Evolutionary conservation across 2,797 vertebrate genomes (phyloP).

Genomic region (Ciconia nigra): DNA sequence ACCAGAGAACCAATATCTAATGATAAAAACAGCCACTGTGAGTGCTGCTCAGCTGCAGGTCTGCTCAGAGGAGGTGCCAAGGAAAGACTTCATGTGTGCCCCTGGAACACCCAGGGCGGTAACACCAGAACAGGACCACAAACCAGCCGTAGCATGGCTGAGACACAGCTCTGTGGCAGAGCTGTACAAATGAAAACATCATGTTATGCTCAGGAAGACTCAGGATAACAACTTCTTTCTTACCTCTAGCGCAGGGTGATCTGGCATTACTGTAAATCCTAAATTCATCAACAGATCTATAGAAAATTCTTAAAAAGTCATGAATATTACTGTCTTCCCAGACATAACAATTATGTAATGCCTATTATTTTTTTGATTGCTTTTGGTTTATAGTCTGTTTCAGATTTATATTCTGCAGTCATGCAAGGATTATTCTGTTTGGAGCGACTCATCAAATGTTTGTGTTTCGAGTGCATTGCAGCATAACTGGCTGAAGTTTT

Average conservation of each 20-base stretch:
- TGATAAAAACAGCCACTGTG: neutral
- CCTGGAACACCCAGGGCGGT: neutral
- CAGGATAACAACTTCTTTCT: neutral
- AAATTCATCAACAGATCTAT: neutral
- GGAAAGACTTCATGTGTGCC: neutral
- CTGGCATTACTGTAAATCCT: neutral
- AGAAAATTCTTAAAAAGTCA: neutral
- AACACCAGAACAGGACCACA: neutral
- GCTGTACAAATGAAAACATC: neutral
- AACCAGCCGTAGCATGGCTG: neutral
- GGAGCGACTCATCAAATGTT: neutral
- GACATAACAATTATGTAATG: neutral
- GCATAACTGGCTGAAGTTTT: neutral
- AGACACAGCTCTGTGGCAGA: neutral
- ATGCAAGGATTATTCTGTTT: neutral
- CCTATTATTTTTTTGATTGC: neutral
- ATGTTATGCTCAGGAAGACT: neutral
- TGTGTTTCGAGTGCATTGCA: neutral
- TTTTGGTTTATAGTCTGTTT: neutral
- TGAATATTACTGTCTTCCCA: neutral
- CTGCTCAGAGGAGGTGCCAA: neutral
- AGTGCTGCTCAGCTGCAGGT: neutral
- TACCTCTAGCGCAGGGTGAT: neutral
- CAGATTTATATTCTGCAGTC: neutral
- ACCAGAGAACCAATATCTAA: neutral